phyloP scores from a whole-genome alignment of 2,888 invertebrate species.

The Pteria penguin region DNA sequence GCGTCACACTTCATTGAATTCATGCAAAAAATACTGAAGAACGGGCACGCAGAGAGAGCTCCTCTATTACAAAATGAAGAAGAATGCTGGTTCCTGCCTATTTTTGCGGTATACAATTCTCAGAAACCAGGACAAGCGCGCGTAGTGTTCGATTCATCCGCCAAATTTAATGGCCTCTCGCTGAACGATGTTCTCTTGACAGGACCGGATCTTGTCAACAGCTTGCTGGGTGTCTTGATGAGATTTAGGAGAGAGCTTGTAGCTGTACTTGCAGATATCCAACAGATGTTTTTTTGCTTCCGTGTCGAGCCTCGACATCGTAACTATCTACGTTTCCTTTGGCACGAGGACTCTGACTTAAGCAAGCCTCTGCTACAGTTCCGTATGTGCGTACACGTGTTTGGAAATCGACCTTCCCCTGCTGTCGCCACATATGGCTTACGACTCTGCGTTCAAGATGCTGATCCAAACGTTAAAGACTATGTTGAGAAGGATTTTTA shows the following conservation, averaged over 20 bases:
- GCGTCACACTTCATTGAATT: slow-evolving; percentile 46
- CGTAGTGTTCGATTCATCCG: slow-evolving; percentile 53
- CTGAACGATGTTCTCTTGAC: slow-evolving; percentile 47
- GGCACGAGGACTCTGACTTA: slow-evolving; percentile 42
- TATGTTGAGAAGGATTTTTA: slow-evolving; percentile 47
- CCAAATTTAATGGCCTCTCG: slow-evolving; percentile 42
- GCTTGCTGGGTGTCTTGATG: slow-evolving; percentile 45
- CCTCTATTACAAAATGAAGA: slow-evolving; percentile 38
- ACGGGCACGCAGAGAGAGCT: slow-evolving; percentile 49
- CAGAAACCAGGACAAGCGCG: slow-evolving; percentile 43
- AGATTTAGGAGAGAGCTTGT: slow-evolving; percentile 45
- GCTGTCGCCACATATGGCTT: slow-evolving; percentile 48
- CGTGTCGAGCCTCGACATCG: slow-evolving; percentile 42
- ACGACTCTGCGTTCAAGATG: slow-evolving; percentile 32
- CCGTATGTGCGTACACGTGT: slow-evolving; percentile 41
- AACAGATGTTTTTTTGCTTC: slow-evolving; percentile 57
- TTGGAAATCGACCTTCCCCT: slow-evolving; percentile 41
- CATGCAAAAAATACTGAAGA: slow-evolving; percentile 47
- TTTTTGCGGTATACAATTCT: slow-evolving; percentile 43
- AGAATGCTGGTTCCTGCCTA: slow-evolving; percentile 53
- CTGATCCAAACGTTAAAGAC: not conserved
- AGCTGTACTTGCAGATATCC: slow-evolving; percentile 47
- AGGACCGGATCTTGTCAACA: slow-evolving; percentile 53
- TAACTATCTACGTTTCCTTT: slow-evolving; percentile 49
- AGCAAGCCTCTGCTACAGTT: slow-evolving; percentile 37